These are phyloP conservation scores for Drosophila siamana DNA, from an alignment of 2,888 invertebrate genomes.

Conservation along the genomic window DNA sequence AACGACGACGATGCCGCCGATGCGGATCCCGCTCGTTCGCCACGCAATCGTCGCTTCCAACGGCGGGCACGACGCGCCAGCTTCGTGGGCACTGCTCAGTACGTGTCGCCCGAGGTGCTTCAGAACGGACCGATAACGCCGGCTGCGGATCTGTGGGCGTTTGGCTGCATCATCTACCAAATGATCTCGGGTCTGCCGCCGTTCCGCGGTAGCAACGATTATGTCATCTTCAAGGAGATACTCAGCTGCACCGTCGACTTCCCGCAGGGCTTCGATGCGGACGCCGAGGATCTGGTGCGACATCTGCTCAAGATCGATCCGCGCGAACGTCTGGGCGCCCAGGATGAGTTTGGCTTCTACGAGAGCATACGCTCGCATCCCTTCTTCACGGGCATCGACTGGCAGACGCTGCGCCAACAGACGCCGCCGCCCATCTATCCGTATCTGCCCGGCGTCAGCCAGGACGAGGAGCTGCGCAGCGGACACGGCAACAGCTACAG, in stretches of 20 bases:
- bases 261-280: slow-evolving; percentile 94
- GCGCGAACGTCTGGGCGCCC: slow-evolving; percentile 92
- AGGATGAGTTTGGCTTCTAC: slow-evolving; percentile 89
- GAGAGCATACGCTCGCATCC: slow-evolving; percentile 93
- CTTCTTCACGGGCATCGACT: slow-evolving; percentile 94
- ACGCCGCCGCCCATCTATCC: slow-evolving; percentile 94
- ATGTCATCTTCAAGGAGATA: slow-evolving; percentile 98
- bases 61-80: slow-evolving; percentile 87
- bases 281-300: slow-evolving; percentile 95
- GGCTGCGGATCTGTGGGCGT: slow-evolving; percentile 97
- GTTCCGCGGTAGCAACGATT: slow-evolving; percentile 96
- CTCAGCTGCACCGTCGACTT: slow-evolving; percentile 95
- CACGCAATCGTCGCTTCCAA: slow-evolving; percentile 56
- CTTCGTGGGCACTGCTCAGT: slow-evolving; percentile 99
- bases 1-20: slow-evolving; percentile 48
- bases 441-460: slow-evolving; percentile 90
- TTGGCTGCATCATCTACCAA: slow-evolving; percentile 98
- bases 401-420: slow-evolving; percentile 91
- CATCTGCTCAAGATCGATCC: slow-evolving; percentile 94
- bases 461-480: slow-evolving; percentile 88
- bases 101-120: slow-evolving; percentile 98
- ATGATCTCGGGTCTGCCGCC: slow-evolving; percentile 97
- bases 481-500: slow-evolving; percentile 86
- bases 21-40: slow-evolving; percentile 46
- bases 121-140: slow-evolving; percentile 91